Evolutionary conservation across 2,797 vertebrate genomes (phyloP).

Genomic region (Mallotus villosus): DNA sequence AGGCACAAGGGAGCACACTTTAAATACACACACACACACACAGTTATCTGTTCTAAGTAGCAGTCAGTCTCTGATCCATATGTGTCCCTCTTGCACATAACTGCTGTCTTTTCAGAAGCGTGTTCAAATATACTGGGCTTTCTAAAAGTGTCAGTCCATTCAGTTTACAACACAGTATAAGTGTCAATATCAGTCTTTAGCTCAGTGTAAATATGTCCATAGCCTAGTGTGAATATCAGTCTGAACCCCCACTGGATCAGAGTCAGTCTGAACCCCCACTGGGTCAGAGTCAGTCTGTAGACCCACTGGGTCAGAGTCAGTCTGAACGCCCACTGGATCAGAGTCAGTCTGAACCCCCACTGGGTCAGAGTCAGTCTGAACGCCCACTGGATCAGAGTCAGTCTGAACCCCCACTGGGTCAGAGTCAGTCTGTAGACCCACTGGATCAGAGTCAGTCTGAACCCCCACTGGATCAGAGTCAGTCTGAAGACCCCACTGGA

Average conservation of each 20-base stretch:
- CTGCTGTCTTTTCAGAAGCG: conserved; percentile 19
- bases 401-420: no score
- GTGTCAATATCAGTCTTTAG: not conserved
- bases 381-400: no score
- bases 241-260: not conserved
- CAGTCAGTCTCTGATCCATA: conserved; percentile 73
- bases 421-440: not conserved
- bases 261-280: no score
- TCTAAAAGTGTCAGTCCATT: no score
- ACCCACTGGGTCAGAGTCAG: no score
- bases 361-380: no score
- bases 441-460: not conserved
- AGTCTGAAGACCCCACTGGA: no score
- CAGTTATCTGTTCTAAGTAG: conserved; percentile 76
- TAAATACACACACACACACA: conserved; percentile 40
- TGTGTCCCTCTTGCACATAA: conserved; percentile 70
- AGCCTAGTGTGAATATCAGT: not conserved
- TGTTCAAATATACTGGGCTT: not conserved
- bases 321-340: no score
- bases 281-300: no score
- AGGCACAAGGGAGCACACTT: conserved; percentile 59
- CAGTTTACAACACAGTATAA: not conserved
- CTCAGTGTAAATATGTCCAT: not conserved
- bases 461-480: no score
- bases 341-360: no score